These are phyloP conservation scores for Apamea epomidion DNA, from an alignment of 2,888 invertebrate species.

Conservation along the genomic window DNA sequence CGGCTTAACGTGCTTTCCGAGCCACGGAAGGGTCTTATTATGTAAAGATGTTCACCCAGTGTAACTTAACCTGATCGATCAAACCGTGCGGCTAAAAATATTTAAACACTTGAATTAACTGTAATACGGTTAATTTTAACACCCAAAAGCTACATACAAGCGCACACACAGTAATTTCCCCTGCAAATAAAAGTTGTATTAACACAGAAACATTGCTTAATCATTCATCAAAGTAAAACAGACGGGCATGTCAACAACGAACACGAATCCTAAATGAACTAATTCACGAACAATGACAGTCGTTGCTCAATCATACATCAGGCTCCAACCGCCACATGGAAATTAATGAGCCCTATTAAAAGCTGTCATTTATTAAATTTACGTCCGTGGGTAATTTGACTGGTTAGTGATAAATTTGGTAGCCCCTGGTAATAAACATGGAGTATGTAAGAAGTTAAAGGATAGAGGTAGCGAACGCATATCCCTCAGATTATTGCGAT, in stretches of 20 bases:
- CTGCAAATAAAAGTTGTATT: conserved; percentile 14
- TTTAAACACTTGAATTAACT: too few species aligned
- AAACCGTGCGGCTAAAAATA: too few species aligned
- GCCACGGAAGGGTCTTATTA: too few species aligned
- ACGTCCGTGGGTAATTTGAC: conserved; percentile 18
- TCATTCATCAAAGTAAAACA: conserved; percentile 38
- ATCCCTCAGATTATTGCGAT: too few species aligned
- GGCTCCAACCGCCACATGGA: background rate
- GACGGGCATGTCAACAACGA: conserved; percentile 21
- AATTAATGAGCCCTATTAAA: conserved; percentile 46
- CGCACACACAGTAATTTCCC: conserved; percentile 10
- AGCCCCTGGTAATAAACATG: conserved; percentile 10
- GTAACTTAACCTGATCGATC: too few species aligned
- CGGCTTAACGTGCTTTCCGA: too few species aligned
- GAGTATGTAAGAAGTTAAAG: background rate
- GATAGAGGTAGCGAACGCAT: background rate
- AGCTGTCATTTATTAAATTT: conserved; percentile 38
- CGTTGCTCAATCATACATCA: conserved; percentile 44
- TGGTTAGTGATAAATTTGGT: conserved; percentile 40
- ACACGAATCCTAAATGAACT: conserved; percentile 39
- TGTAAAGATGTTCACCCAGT: too few species aligned
- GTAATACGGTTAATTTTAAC: background rate
- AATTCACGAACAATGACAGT: conserved; percentile 22
- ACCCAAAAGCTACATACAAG: background rate
- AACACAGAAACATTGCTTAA: conserved; percentile 18